A percentile compares a stretch with the other conserved stretches of the same genome.
These are phyloP conservation scores for Galerucella pusilla DNA, from an alignment of 2,888 invertebrate species.

Conservation along the genomic window DNA sequence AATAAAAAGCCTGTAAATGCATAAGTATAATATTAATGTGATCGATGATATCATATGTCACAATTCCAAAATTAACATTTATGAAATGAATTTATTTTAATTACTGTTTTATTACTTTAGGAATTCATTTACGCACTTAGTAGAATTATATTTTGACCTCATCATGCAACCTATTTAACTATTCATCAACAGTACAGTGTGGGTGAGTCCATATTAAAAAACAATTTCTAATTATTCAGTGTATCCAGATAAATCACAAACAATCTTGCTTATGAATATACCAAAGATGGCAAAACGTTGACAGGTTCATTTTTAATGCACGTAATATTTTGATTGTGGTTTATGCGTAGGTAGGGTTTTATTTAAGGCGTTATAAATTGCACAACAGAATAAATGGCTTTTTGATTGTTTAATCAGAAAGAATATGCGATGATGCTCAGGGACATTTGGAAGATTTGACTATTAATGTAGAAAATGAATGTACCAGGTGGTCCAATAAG, in stretches of 20 bases:
- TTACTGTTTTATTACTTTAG: background rate
- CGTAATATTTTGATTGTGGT: background rate
- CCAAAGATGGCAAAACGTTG: slow-evolving; percentile 3
- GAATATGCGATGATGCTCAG: background rate
- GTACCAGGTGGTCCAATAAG: background rate
- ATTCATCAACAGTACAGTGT: background rate
- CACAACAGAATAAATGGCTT: background rate
- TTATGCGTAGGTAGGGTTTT: background rate
- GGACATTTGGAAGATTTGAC: background rate
- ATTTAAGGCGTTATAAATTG: slow-evolving; percentile 4
- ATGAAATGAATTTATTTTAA: background rate
- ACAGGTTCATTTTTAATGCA: background rate
- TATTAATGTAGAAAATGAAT: background rate
- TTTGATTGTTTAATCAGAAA: background rate
- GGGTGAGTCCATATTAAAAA: background rate
- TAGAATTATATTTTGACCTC: background rate
- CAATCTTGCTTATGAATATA: background rate
- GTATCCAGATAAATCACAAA: slow-evolving; percentile 7
- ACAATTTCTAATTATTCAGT: slow-evolving; percentile 1
- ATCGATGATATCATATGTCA: too few relatives aligned
- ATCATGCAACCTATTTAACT: background rate
- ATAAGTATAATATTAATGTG: too few relatives aligned
- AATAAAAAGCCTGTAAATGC: too few relatives aligned
- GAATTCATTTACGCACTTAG: background rate
- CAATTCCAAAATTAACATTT: background rate